Conservation (phyloP, 1,140 invertebrate genomes). For the Helicoverpa zea region DNA sequence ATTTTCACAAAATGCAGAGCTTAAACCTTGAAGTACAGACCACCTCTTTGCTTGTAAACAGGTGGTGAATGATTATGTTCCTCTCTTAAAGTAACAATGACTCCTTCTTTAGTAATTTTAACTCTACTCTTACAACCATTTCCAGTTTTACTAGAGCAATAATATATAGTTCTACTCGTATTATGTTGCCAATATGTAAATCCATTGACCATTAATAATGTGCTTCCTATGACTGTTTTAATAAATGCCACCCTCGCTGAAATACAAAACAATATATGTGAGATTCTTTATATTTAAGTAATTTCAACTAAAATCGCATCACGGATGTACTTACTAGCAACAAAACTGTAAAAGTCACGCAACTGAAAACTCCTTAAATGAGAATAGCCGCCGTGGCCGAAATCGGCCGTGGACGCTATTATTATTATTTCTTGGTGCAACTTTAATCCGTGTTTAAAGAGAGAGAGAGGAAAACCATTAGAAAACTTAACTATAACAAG, state of each 20-base stretch:
- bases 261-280: too few relatives aligned
- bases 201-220: conserved; percentile 54
- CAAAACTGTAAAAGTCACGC: too few relatives aligned
- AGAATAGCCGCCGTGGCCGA: too few relatives aligned
- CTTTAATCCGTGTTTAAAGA: too few relatives aligned
- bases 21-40: conserved; percentile 49
- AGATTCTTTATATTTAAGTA: too few relatives aligned
- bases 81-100: background rate
- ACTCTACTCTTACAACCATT: conserved; percentile 52
- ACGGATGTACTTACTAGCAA: too few relatives aligned
- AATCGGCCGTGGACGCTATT: too few relatives aligned
- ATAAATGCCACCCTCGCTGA: conserved; percentile 38
- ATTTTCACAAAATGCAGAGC: background rate
- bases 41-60: conserved; percentile 41
- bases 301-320: too few relatives aligned
- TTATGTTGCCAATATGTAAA: conserved; percentile 55
- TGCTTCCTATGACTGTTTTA: conserved; percentile 53
- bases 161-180: conserved; percentile 47
- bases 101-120: background rate
- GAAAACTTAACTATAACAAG: too few relatives aligned
- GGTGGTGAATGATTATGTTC: conserved; percentile 54
- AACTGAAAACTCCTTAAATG: too few relatives aligned
- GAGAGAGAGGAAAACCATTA: too few relatives aligned
- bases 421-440: too few relatives aligned
- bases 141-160: conserved; percentile 68